Conservation (phyloP, 2,888 invertebrate species). For the Scaptomyza polygonia region DNA sequence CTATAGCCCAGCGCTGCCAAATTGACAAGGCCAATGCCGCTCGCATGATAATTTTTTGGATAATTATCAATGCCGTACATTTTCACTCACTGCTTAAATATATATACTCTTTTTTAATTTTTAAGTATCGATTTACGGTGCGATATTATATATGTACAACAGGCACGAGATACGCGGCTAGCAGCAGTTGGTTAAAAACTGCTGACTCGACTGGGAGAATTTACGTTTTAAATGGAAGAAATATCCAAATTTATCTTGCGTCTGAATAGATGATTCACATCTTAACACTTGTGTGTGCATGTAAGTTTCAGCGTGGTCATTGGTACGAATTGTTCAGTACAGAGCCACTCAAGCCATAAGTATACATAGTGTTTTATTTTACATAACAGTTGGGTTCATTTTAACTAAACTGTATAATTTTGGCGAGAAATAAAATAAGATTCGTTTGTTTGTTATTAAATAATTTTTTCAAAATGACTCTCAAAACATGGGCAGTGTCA, state of each 20-base stretch:
- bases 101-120: constrained; percentile 12
- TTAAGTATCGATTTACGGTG: constrained; percentile 30
- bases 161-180: constrained; percentile 33
- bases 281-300: constrained; percentile 54
- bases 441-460: not conserved
- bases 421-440: not conserved
- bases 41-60: constrained; percentile 83
- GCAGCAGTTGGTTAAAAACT: constrained; percentile 53
- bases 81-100: constrained; percentile 37
- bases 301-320: constrained; percentile 12
- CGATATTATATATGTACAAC: constrained; percentile 26
- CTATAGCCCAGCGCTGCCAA: constrained; percentile 82
- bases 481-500: constrained; percentile 14
- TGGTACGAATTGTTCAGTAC: not conserved
- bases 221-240: constrained; percentile 67
- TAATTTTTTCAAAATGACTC: constrained; percentile 20
- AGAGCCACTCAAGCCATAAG: too few species aligned
- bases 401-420: not conserved
- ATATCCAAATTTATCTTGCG: constrained; percentile 73
- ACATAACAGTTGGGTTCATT: not conserved
- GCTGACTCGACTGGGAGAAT: constrained; percentile 64
- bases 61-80: constrained; percentile 78
- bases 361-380: not conserved
- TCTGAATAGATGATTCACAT: constrained; percentile 65
- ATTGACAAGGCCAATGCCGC: constrained; percentile 82